Conservation (phyloP, 2,888 invertebrate species). For the Melieria omissa region DNA sequence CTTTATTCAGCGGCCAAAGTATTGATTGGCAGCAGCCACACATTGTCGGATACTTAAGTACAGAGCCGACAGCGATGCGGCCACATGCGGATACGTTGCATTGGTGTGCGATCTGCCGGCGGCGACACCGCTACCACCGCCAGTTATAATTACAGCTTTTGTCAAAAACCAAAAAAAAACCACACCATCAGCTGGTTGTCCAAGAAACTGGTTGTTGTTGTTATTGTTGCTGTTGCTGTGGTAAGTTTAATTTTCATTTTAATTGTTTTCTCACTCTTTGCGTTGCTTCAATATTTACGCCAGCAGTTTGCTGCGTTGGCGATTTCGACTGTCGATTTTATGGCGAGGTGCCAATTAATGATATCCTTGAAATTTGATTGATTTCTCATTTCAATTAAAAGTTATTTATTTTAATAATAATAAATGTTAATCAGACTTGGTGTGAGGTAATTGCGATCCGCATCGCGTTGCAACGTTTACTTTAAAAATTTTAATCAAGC, state of each 20-base stretch:
- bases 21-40: conserved; percentile 49
- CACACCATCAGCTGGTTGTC: neutral
- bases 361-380: conserved; percentile 55
- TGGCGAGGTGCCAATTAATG: conserved; percentile 47
- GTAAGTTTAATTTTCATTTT: neutral
- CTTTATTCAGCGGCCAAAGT: conserved; percentile 41
- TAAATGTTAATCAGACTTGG: no score
- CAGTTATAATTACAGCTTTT: conserved; percentile 5
- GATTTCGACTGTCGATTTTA: neutral
- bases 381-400: conserved; percentile 43
- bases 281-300: no score
- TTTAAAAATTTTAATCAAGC: no score
- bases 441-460: no score
- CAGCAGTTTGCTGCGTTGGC: neutral
- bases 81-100: neutral
- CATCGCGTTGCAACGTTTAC: no score
- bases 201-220: neutral
- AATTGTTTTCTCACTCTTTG: neutral
- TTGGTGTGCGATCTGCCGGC: neutral
- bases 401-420: no score
- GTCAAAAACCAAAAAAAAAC: neutral
- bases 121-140: neutral
- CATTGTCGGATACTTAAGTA: neutral
- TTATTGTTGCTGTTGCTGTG: neutral
- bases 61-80: neutral